phyloP scores from a whole-genome alignment of 2,888 invertebrate genomes.

The Drosophila lutescens region DNA sequence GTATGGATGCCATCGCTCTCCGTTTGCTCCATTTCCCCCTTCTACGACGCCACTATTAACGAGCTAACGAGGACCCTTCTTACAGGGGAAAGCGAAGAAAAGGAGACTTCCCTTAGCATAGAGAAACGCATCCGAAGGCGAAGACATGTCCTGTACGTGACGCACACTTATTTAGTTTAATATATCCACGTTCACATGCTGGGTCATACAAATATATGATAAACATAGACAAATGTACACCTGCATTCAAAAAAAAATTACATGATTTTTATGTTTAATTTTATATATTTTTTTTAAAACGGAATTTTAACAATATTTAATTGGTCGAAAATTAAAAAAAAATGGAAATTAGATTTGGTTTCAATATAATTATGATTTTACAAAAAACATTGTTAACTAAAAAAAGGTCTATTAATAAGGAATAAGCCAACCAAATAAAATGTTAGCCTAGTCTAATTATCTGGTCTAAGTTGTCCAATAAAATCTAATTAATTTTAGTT shows the following conservation, averaged over 20 bases:
- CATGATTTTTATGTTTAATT: not conserved
- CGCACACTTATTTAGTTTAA: slow-evolving; percentile 56
- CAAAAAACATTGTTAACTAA: no score
- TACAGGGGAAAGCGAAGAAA: slow-evolving; percentile 9
- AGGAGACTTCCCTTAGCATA: not conserved
- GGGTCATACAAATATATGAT: slow-evolving; percentile 2
- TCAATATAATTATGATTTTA: no score
- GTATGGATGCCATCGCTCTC: slow-evolving; percentile 40
- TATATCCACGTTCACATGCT: slow-evolving; percentile 30
- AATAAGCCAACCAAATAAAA: not conserved
- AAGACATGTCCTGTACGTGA: slow-evolving; percentile 50
- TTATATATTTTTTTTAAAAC: no score
- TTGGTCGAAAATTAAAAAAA: no score
- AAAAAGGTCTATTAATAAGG: no score
- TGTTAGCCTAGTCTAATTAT: no score
- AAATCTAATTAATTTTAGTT: no score
- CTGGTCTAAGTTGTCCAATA: no score
- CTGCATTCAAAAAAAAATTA: not conserved
- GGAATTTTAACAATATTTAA: no score
- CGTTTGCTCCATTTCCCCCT: not conserved
- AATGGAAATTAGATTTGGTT: no score
- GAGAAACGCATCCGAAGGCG: slow-evolving; percentile 30
- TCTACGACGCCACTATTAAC: slow-evolving; percentile 22
- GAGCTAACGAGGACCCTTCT: slow-evolving; percentile 30
- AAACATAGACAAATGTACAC: not conserved